A percentile compares a stretch with the other conserved stretches of the same genome.
phyloP scores from a whole-genome alignment of 1,140 invertebrate genomes.

The Paracyclopina nana region DNA sequence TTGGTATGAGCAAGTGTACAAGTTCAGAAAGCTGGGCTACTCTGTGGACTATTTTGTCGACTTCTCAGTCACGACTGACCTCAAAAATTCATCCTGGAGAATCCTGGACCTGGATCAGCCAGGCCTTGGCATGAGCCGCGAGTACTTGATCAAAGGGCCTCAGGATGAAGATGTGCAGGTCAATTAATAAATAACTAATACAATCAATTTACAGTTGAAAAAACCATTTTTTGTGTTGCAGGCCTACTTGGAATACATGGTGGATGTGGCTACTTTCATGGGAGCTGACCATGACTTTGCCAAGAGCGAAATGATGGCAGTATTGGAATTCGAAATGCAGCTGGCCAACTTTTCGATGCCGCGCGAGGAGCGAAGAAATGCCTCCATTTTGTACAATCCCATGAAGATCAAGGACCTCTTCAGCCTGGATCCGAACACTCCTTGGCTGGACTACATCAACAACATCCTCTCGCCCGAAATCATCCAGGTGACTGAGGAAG shows the following conservation, averaged over 20 bases:
- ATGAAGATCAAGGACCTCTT: slow-evolving; percentile 57
- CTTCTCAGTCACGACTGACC: slow-evolving; percentile 64
- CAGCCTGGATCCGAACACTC: slow-evolving; percentile 44
- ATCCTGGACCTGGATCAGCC: slow-evolving; percentile 13
- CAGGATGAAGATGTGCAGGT: slow-evolving; percentile 11
- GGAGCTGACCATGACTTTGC: slow-evolving; percentile 56
- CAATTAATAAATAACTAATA: background rate
- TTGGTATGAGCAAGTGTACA: slow-evolving; percentile 65
- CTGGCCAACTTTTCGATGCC: slow-evolving; percentile 68
- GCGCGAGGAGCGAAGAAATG: slow-evolving; percentile 70
- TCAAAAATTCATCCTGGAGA: slow-evolving; percentile 57
- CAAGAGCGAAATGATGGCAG: slow-evolving; percentile 48
- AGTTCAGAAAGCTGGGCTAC: slow-evolving; percentile 52
- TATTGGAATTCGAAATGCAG: slow-evolving; percentile 72
- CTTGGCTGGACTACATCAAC: slow-evolving; percentile 63
- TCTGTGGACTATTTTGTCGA: slow-evolving; percentile 77
- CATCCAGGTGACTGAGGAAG: slow-evolving; percentile 26
- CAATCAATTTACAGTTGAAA: background rate
- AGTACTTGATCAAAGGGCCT: slow-evolving; percentile 12
- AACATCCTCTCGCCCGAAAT: slow-evolving; percentile 33
- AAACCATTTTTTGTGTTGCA: background rate
- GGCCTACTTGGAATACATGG: slow-evolving; percentile 23
- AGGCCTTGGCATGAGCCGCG: slow-evolving; percentile 2
- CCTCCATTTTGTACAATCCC: slow-evolving; percentile 70
- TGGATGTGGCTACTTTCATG: slow-evolving; percentile 59